Percentiles rank a stretch among this genome's conserved stretches.
phyloP scores from a whole-genome alignment of 1,140 invertebrate genomes.

The Portunus trituberculatus region DNA sequence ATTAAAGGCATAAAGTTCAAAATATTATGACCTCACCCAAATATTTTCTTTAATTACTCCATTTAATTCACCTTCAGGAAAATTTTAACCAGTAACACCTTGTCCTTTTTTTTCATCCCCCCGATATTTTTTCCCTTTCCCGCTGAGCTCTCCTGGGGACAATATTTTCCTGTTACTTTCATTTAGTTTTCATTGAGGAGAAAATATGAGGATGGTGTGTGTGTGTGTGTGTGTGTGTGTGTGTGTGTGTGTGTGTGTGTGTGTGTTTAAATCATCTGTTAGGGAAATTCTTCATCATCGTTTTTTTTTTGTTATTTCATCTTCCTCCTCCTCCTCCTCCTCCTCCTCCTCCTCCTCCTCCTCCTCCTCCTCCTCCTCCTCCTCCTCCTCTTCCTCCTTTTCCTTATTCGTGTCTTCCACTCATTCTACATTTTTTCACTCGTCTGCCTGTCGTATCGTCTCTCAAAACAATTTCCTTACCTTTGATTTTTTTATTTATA shows the following conservation, averaged over 20 bases:
- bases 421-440: neutral
- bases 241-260: slow-evolving; percentile 34
- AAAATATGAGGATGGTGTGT: neutral
- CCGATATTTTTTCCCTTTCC: neutral
- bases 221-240: neutral
- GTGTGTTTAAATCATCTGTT: neutral
- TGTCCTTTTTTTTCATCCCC: neutral
- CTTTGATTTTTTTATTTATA: neutral
- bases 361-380: slow-evolving; percentile 25
- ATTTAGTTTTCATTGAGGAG: neutral
- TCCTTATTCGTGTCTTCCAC: neutral
- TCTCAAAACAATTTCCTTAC: neutral
- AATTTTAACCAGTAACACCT: neutral
- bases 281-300: neutral
- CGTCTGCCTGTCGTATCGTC: neutral
- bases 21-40: too few species aligned
- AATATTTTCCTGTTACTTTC: neutral
- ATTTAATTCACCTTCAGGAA: neutral
- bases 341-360: neutral
- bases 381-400: slow-evolving; percentile 8
- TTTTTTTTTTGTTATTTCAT: neutral
- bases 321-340: neutral
- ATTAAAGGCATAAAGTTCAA: too few species aligned
- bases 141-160: neutral
- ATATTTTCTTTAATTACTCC: too few species aligned